A percentile compares a stretch with the other conserved stretches of the same genome.
Evolutionary conservation across 2,797 vertebrate genomes (phyloP).

Genomic region (Rhinatrema bivittatum): DNA sequence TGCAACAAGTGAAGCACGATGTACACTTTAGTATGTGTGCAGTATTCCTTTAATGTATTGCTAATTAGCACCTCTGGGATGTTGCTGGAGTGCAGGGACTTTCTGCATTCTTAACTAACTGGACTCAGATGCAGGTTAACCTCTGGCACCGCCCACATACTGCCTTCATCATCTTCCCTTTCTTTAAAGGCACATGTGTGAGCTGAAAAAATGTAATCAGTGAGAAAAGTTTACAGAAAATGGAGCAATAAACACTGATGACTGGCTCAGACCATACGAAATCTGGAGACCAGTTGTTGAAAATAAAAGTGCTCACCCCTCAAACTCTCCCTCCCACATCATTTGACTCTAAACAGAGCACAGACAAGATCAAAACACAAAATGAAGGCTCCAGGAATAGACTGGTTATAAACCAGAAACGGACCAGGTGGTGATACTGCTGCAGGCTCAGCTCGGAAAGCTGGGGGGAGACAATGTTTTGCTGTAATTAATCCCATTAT

Average conservation of each 20-base stretch:
- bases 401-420: slow-evolving; percentile 18
- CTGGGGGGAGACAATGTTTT: too few relatives aligned
- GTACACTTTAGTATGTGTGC: too few relatives aligned
- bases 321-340: too few relatives aligned
- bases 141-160: too few relatives aligned
- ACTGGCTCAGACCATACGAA: slow-evolving; percentile 4
- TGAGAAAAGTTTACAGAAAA: slow-evolving; percentile 25
- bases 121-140: not conserved
- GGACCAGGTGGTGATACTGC: slow-evolving; percentile 12
- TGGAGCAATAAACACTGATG: slow-evolving; percentile 28
- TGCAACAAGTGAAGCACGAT: too few relatives aligned
- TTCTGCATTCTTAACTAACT: slow-evolving; percentile 1
- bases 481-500: too few relatives aligned
- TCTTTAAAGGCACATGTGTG: slow-evolving; percentile 5
- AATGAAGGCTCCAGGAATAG: slow-evolving; percentile 31
- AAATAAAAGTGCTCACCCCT: too few relatives aligned
- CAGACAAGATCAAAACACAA: slow-evolving; percentile 41
- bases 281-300: slow-evolving; percentile 40
- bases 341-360: slow-evolving; percentile 35
- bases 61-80: not conserved
- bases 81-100: not conserved
- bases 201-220: slow-evolving; percentile 18
- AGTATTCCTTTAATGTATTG: too few relatives aligned
- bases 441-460: slow-evolving; percentile 12
- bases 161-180: not conserved